phyloP scores from a whole-genome alignment of 2,797 vertebrate genomes.

The Eurystomus glaucurus region DNA sequence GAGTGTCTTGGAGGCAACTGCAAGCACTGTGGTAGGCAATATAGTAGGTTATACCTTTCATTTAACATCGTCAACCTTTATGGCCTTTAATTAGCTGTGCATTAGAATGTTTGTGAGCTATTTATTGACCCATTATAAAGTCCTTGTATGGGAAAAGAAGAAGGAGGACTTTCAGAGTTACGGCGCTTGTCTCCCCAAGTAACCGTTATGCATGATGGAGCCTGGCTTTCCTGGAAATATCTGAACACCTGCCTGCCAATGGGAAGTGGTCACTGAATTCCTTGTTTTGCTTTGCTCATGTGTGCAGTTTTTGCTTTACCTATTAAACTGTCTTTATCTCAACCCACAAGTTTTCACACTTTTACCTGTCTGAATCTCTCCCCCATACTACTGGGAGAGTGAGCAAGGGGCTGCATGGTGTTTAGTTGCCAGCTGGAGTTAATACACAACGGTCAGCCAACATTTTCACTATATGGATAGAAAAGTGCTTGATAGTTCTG shows the following conservation, averaged over 20 bases:
- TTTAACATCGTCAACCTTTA: not conserved
- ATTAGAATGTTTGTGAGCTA: not conserved
- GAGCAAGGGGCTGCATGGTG: accelerated
- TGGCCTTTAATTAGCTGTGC: not conserved
- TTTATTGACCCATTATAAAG: not conserved
- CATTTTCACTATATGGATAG: not conserved
- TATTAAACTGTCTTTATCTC: not conserved
- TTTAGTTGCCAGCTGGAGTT: not conserved
- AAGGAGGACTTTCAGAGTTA: not conserved
- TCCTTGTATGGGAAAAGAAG: not conserved
- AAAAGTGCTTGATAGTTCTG: not conserved
- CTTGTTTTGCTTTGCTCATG: not conserved
- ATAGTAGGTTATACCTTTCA: not conserved
- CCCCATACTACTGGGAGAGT: accelerated
- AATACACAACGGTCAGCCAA: not conserved
- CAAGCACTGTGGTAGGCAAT: not conserved
- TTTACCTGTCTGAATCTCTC: not conserved
- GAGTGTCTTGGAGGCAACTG: not conserved
- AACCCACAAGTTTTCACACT: not conserved
- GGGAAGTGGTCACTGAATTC: not conserved
- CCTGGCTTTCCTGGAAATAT: not conserved
- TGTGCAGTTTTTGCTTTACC: not conserved
- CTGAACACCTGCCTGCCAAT: not conserved
- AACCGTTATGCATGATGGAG: not conserved
- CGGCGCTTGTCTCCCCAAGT: not conserved